A percentile compares a stretch with the other conserved stretches of the same genome.
Evolutionary conservation across 2,797 vertebrate genomes (phyloP).

Genomic region (Spondyliosoma cantharus): DNA sequence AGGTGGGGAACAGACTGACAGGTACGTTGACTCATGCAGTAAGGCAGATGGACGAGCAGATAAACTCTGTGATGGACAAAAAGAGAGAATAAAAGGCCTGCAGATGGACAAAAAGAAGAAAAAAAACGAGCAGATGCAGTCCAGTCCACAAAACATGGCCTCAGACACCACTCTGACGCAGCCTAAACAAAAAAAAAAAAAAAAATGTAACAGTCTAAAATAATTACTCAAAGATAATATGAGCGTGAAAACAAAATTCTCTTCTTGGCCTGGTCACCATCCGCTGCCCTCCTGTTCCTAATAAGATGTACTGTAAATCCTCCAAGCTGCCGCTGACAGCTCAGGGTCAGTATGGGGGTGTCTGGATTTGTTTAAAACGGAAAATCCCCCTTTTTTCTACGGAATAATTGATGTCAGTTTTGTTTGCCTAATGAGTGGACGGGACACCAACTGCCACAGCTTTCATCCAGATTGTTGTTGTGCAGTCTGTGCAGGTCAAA

Average conservation of each 20-base stretch:
- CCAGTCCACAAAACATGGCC: background rate
- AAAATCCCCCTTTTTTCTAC: constrained; percentile 48
- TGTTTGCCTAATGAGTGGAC: constrained; percentile 36
- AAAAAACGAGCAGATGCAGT: constrained; percentile 25
- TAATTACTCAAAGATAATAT: background rate
- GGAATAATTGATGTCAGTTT: constrained; percentile 44
- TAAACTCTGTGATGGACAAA: background rate
- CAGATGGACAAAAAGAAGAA: constrained; percentile 16
- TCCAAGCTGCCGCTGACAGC: constrained; percentile 11
- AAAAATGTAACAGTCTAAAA: background rate
- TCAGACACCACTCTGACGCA: background rate
- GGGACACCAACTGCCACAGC: constrained; percentile 26
- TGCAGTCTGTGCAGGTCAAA: constrained; percentile 32
- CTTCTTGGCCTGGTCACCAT: background rate
- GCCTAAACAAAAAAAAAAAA: background rate
- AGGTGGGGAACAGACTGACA: constrained; percentile 34
- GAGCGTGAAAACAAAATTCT: background rate
- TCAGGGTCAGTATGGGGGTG: constrained; percentile 29
- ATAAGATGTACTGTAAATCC: constrained; percentile 26
- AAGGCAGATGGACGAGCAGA: constrained; percentile 38
- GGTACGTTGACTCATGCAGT: constrained; percentile 18
- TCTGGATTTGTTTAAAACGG: constrained; percentile 29
- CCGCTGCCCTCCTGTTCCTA: constrained; percentile 14
- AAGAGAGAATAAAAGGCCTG: constrained; percentile 3
- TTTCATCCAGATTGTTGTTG: constrained; percentile 7